These are phyloP conservation scores for Acomys russatus DNA, from an alignment of 2,797 vertebrate genomes.

Conservation along the genomic window DNA sequence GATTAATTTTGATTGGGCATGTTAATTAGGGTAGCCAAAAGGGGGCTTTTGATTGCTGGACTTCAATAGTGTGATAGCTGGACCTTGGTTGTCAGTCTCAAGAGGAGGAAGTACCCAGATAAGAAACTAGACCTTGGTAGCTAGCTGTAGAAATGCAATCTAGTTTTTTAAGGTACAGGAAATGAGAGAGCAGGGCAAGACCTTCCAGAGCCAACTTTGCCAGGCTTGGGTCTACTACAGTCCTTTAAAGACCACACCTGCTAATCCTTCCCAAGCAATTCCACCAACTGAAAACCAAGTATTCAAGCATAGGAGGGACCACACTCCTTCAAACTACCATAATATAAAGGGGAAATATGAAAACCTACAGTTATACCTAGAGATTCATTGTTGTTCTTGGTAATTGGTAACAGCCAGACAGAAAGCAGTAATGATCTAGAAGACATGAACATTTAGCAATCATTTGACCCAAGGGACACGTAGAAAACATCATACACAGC, in stretches of 20 bases:
- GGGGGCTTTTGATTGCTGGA: not conserved
- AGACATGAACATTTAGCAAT: not conserved
- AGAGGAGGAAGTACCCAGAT: not conserved
- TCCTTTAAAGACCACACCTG: not conserved
- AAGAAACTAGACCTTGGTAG: not conserved
- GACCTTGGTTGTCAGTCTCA: not conserved
- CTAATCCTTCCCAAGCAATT: not conserved
- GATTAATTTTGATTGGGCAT: not conserved
- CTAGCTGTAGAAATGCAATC: not conserved
- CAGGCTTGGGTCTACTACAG: not conserved
- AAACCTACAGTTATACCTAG: not conserved
- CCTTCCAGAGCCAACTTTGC: not conserved
- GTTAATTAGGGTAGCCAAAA: not conserved
- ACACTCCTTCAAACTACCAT: not conserved
- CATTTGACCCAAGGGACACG: not conserved
- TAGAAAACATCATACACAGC: not conserved
- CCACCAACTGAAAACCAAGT: not conserved
- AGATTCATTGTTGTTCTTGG: not conserved
- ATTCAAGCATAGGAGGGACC: not conserved
- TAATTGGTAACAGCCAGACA: not conserved
- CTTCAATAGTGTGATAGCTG: not conserved
- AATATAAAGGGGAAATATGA: not conserved
- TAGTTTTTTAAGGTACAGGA: not conserved
- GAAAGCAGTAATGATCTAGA: not conserved
- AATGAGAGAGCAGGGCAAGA: not conserved